Conservation (phyloP, 2,888 invertebrate species). For the Euplexia lucipara region DNA sequence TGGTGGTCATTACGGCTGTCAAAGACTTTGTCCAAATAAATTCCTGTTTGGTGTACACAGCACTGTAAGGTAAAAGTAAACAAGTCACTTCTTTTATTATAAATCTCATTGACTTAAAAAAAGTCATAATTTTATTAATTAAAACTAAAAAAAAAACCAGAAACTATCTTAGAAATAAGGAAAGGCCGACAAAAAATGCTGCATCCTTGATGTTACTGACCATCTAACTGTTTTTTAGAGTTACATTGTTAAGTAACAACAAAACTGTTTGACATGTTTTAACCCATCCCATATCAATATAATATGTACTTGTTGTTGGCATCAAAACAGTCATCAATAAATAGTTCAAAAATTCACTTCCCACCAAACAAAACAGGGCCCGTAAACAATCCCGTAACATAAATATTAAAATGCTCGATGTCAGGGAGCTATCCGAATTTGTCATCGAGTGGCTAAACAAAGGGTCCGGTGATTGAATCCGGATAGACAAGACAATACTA, state of each 20-base stretch:
- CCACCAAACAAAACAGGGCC: constrained; percentile 15
- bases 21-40: constrained; percentile 2
- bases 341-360: constrained; percentile 4
- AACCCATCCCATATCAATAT: too few species aligned
- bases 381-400: constrained; percentile 48
- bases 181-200: too few species aligned
- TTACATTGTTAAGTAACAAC: too few species aligned
- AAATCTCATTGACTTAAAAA: too few species aligned
- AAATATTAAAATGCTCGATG: constrained; percentile 58
- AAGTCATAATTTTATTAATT: too few species aligned
- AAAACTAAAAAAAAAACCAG: too few species aligned
- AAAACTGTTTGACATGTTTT: not conserved
- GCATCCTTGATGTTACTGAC: too few species aligned
- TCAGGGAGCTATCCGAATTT: constrained; percentile 66
- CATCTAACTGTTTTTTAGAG: not conserved
- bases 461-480: constrained; percentile 74
- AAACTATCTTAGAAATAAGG: too few species aligned
- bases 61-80: not conserved
- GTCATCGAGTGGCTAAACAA: constrained; percentile 77
- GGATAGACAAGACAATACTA: constrained; percentile 70
- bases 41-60: not conserved
- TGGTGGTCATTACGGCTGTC: not conserved
- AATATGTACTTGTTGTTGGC: not conserved
- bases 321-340: constrained; percentile 5
- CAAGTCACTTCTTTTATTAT: too few species aligned